Evolutionary conservation across 1,140 invertebrate genomes (phyloP).

Genomic region (Colletes gigas): DNA sequence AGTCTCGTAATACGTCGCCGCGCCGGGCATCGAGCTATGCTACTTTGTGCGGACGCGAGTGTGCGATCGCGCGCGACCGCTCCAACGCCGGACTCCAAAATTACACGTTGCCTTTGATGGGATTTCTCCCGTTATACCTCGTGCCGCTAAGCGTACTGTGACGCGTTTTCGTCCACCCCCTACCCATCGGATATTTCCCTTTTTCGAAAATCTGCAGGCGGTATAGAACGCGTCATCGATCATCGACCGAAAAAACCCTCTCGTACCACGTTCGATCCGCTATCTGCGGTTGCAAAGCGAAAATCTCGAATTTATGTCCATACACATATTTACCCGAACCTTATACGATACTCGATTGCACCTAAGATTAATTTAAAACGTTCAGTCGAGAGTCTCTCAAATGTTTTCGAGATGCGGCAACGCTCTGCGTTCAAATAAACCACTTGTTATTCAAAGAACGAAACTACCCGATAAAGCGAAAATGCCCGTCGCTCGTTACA

Average conservation of each 20-base stretch:
- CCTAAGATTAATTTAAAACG: no score
- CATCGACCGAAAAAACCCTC: background rate
- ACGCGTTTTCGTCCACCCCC: slow-evolving; percentile 9
- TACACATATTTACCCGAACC: no score
- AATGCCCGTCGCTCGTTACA: background rate
- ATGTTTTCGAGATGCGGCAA: no score
- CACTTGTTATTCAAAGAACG: no score
- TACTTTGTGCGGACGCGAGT: slow-evolving; percentile 42
- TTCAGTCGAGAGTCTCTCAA: no score
- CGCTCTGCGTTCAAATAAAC: no score
- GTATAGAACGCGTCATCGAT: background rate
- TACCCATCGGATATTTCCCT: slow-evolving; percentile 16
- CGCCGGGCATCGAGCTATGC: slow-evolving; percentile 35
- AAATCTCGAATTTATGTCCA: no score
- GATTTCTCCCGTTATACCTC: slow-evolving; percentile 39
- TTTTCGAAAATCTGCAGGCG: slow-evolving; percentile 7
- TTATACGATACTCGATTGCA: no score
- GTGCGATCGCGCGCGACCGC: background rate
- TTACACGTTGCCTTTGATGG: slow-evolving; percentile 54
- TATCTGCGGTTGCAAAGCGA: no score
- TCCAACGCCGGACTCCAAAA: slow-evolving; percentile 17
- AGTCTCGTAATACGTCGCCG: slow-evolving; percentile 60
- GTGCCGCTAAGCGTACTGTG: slow-evolving; percentile 23
- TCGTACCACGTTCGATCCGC: no score
- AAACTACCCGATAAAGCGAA: slow-evolving; percentile 1